Percentiles rank a stretch among this genome's conserved stretches.
phyloP scores from a whole-genome alignment of 2,113 vertebrate species.

The Trogon melanurus region DNA sequence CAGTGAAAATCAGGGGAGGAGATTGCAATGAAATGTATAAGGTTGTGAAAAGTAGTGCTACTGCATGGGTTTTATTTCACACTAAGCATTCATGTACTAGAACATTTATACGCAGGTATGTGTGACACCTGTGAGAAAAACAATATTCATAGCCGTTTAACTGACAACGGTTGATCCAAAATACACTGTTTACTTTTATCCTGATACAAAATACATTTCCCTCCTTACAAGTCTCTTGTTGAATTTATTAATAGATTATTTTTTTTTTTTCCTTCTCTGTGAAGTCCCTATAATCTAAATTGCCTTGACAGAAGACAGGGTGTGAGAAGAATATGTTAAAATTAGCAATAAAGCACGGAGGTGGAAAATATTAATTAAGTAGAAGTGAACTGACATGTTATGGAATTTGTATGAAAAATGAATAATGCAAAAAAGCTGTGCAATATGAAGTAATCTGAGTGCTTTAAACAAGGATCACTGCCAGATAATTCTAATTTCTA shows the following conservation, averaged over 20 bases:
- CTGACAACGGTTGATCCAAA: neutral
- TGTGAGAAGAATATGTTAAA: neutral
- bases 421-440: neutral
- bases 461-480: neutral
- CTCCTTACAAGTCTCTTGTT: neutral
- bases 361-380: constrained; percentile 30
- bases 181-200: neutral
- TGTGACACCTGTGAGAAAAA: neutral
- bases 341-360: neutral
- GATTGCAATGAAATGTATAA: neutral
- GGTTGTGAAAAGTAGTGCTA: neutral
- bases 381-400: neutral
- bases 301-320: neutral
- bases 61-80: neutral
- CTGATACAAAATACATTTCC: neutral
- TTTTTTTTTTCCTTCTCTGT: neutral
- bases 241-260: neutral
- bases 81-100: neutral
- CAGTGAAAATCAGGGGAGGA: neutral
- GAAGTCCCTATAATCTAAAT: neutral
- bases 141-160: neutral
- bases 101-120: neutral
- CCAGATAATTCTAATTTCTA: neutral
- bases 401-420: constrained; percentile 1
- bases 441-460: neutral